A percentile compares a stretch with the other conserved stretches of the same genome.
phyloP scores from a whole-genome alignment of 1,140 invertebrate species.

The Drosophila tropicalis region DNA sequence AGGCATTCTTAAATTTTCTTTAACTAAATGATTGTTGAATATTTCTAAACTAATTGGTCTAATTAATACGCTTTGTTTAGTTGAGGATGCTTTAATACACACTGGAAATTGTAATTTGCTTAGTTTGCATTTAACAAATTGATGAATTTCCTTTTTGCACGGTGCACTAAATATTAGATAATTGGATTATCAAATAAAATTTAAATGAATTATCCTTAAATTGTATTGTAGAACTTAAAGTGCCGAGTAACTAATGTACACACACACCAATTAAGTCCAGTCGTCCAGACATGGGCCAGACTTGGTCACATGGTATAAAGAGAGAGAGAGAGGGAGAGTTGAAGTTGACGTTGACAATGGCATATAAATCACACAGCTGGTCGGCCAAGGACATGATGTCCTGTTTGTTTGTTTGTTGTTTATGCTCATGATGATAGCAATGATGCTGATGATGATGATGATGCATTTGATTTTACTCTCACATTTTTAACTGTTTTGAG shows the following conservation, averaged over 20 bases:
- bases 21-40: too few relatives aligned
- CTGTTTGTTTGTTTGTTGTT: constrained; percentile 41
- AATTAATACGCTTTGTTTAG: too few relatives aligned
- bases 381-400: constrained; percentile 28
- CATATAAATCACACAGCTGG: constrained; percentile 62
- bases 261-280: constrained; percentile 57
- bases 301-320: constrained; percentile 12
- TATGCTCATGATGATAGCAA: constrained; percentile 7
- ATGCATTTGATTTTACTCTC: constrained; percentile 17
- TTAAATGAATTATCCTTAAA: not conserved
- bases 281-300: constrained; percentile 61
- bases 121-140: not conserved
- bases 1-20: too few relatives aligned
- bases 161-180: not conserved
- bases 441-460: not conserved
- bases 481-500: constrained; percentile 44
- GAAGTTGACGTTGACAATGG: constrained; percentile 63
- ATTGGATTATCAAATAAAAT: not conserved
- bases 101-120: too few relatives aligned
- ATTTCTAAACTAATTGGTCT: too few relatives aligned
- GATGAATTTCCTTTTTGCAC: not conserved
- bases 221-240: not conserved
- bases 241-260: constrained; percentile 41
- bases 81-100: too few relatives aligned
- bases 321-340: constrained; percentile 26